Percentiles rank a stretch among this genome's conserved stretches.
Conservation (phyloP, 2,797 vertebrate genomes). For the Toxotes lorentzi region DNA sequence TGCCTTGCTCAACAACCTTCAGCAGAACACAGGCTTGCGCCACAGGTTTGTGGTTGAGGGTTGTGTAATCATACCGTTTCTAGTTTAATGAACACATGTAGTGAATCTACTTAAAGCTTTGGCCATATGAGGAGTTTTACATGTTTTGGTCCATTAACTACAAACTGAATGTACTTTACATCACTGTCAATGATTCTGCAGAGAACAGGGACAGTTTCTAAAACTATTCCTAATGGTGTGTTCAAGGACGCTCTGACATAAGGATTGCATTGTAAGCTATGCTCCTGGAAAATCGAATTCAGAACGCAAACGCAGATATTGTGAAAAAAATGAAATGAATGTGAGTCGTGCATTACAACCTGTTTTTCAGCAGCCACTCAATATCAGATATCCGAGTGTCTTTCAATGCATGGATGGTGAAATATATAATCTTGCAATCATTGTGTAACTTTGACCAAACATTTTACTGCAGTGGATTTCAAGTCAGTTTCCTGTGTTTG, state of each 20-base stretch:
- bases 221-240: background rate
- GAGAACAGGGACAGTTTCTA: background rate
- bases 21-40: background rate
- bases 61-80: background rate
- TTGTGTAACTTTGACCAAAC: background rate
- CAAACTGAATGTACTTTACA: slow-evolving; percentile 9
- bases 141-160: slow-evolving; percentile 49
- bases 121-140: slow-evolving; percentile 20
- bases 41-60: background rate
- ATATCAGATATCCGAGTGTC: background rate
- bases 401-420: background rate
- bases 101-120: slow-evolving; percentile 33
- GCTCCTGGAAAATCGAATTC: slow-evolving; percentile 14
- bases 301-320: slow-evolving; percentile 1
- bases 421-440: background rate
- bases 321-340: slow-evolving; percentile 9
- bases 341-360: slow-evolving; percentile 9
- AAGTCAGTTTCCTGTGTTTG: slow-evolving; percentile 27
- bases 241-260: slow-evolving; percentile 2
- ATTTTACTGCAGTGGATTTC: slow-evolving; percentile 16
- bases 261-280: background rate
- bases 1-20: slow-evolving; percentile 13
- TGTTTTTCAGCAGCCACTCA: background rate
- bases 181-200: slow-evolving; percentile 5
- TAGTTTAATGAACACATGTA: slow-evolving; percentile 18